A percentile compares a stretch with the other conserved stretches of the same genome.
phyloP scores from a whole-genome alignment of 2,888 invertebrate genomes.

The Tolmerus cingulatus region DNA sequence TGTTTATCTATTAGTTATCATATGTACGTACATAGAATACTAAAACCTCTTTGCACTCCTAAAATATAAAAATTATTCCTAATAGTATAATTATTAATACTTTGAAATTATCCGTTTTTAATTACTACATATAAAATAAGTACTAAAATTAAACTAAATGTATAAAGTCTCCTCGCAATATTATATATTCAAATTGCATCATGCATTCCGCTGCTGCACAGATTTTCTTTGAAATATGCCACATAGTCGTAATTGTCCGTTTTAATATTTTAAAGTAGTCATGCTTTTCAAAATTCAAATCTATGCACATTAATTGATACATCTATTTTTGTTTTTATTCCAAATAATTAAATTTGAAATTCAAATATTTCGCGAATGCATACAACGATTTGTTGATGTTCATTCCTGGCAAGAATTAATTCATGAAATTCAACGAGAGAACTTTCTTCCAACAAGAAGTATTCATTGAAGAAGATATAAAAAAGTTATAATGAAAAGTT shows the following conservation, averaged over 20 bases:
- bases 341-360: not conserved
- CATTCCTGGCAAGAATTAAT: not conserved
- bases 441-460: not conserved
- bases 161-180: not conserved
- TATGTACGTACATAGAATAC: too few species aligned
- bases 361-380: not conserved
- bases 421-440: not conserved
- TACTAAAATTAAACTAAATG: too few species aligned
- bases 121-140: too few species aligned
- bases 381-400: not conserved
- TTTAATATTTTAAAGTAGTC: not conserved
- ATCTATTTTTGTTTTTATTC: not conserved
- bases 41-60: too few species aligned
- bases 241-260: not conserved
- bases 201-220: not conserved
- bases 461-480: not conserved
- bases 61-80: too few species aligned
- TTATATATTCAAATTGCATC: not conserved
- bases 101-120: too few species aligned
- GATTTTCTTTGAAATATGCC: not conserved
- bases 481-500: not conserved
- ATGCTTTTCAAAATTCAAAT: not conserved
- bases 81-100: too few species aligned
- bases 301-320: not conserved
- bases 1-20: too few species aligned